Percentiles rank a stretch among this genome's conserved stretches.
Evolutionary conservation across 2,113 vertebrate genomes (phyloP).

Genomic region (Ceuthmochares aereus): DNA sequence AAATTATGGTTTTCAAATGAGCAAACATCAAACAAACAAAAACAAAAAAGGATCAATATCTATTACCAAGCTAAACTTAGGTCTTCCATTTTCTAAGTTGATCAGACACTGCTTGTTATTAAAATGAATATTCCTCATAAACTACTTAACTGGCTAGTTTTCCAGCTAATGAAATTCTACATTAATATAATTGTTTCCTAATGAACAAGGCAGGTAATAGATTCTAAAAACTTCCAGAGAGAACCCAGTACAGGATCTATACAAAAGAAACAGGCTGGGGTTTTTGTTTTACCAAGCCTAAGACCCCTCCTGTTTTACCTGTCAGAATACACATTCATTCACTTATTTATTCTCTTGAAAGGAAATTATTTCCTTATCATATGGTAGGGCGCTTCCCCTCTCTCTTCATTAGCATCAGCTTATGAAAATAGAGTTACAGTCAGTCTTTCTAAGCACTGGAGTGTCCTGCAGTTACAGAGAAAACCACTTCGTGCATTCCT

Average conservation of each 20-base stretch:
- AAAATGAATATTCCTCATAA: slow-evolving; percentile 38
- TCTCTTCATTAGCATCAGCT: not conserved
- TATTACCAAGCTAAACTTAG: not conserved
- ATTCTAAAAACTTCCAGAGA: not conserved
- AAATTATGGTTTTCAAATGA: not conserved
- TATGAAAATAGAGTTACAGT: not conserved
- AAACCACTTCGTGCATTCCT: not conserved
- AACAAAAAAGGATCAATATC: not conserved
- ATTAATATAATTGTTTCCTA: not conserved
- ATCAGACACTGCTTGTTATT: not conserved
- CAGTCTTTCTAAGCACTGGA: not conserved
- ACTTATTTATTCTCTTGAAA: not conserved
- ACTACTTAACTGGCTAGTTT: slow-evolving; percentile 4
- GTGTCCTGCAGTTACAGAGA: not conserved
- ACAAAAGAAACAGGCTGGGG: not conserved
- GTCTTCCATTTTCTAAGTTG: not conserved
- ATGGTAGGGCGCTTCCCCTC: not conserved
- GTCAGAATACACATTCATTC: not conserved
- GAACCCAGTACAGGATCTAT: not conserved
- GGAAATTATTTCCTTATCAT: not conserved
- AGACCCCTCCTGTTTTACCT: not conserved
- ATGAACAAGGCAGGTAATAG: not conserved
- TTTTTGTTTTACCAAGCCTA: not conserved
- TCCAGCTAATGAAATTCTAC: slow-evolving; percentile 7
- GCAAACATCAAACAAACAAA: not conserved